phyloP scores from a whole-genome alignment of 2,113 vertebrate species.

The Chionomys nivalis region DNA sequence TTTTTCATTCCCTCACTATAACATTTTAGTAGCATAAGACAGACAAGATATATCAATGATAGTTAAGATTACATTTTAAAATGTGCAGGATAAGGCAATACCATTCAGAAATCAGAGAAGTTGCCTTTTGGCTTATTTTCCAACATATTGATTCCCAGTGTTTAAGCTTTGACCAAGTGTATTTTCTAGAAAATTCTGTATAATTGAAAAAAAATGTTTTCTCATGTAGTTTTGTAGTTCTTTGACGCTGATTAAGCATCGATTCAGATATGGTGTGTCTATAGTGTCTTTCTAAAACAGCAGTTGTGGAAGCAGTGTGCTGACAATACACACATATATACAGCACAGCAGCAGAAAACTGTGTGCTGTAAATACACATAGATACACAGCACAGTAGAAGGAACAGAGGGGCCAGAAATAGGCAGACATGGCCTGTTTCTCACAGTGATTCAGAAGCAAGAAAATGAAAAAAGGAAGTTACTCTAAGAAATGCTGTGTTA shows the following conservation, averaged over 20 bases:
- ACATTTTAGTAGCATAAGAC: not conserved
- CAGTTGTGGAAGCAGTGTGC: not conserved
- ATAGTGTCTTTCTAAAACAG: not conserved
- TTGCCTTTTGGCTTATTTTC: not conserved
- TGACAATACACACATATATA: not conserved
- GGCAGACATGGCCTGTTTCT: not conserved
- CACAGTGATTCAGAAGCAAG: not conserved
- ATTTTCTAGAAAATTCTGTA: not conserved
- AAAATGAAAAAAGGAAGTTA: not conserved
- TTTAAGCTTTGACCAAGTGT: not conserved
- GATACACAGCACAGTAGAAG: not conserved
- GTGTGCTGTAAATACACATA: not conserved
- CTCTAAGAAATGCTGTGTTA: not conserved
- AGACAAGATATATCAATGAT: not conserved
- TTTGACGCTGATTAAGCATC: not conserved
- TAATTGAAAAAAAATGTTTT: too few species aligned
- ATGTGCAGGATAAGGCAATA: not conserved
- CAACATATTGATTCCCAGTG: not conserved
- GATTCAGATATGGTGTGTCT: not conserved
- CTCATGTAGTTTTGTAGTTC: not conserved
- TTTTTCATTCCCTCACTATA: not conserved
- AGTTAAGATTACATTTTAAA: not conserved
- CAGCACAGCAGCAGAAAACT: not conserved
- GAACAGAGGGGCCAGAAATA: not conserved
- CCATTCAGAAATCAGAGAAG: accelerated